phyloP scores from a whole-genome alignment of 64 coral and sea anemone species.

The Actinia tenebrosa region DNA sequence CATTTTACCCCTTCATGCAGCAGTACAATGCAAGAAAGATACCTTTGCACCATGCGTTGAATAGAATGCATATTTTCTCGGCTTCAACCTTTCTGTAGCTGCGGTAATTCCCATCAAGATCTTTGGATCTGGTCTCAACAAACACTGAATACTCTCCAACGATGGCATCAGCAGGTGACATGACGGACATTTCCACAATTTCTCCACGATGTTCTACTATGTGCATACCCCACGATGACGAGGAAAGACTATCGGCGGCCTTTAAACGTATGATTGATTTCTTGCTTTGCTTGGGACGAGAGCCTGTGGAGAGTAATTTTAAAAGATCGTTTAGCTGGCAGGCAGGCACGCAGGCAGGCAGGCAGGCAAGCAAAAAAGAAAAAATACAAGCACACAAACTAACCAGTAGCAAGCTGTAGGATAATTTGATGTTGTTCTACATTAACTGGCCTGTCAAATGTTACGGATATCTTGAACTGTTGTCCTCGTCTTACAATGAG shows the following conservation, averaged over 20 bases:
- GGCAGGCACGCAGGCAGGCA: too few species aligned
- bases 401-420: conserved; percentile 58
- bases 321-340: too few species aligned
- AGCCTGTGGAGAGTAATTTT: conserved; percentile 20
- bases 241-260: background rate
- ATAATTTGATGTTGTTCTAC: conserved; percentile 9
- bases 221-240: conserved; percentile 41
- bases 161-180: conserved; percentile 51
- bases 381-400: background rate
- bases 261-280: conserved; percentile 35
- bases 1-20: too few species aligned
- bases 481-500: conserved; percentile 74
- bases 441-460: conserved; percentile 55
- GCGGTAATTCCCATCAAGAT: conserved; percentile 10
- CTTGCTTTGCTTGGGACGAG: conserved; percentile 66
- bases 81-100: conserved; percentile 29
- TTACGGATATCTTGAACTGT: conserved; percentile 36
- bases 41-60: conserved; percentile 94
- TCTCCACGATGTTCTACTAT: background rate
- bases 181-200: background rate
- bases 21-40: background rate
- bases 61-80: conserved; percentile 45
- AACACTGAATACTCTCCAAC: conserved; percentile 65
- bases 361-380: too few species aligned
- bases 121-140: conserved; percentile 46